These are phyloP conservation scores for Stigmatopora nigra DNA, from an alignment of 2,113 vertebrate genomes.

Conservation along the genomic window DNA sequence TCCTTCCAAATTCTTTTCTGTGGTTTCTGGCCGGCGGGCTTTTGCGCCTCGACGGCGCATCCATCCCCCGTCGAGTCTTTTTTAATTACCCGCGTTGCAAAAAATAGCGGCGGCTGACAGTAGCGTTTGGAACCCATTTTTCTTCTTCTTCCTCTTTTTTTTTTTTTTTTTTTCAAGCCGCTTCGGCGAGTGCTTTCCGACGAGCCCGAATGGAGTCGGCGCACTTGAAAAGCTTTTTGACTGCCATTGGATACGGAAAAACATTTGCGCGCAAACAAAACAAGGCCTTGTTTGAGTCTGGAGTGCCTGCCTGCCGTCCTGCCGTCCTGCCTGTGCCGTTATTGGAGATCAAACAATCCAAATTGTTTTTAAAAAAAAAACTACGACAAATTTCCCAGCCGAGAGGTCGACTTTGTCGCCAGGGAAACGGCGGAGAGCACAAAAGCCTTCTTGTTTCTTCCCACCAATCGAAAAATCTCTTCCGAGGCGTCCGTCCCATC, in stretches of 20 bases:
- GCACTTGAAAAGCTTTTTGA: neutral
- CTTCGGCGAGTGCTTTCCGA: neutral
- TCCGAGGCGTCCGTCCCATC: no score
- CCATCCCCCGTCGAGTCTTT: neutral
- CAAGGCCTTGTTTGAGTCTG: constrained; percentile 17
- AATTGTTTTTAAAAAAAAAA: no score
- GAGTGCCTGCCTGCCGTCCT: constrained; percentile 7
- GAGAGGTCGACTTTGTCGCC: constrained; percentile 18
- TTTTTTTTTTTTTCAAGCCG: neutral
- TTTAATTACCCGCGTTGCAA: neutral
- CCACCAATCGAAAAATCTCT: no score
- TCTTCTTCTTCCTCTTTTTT: neutral
- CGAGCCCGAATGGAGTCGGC: neutral
- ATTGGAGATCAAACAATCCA: constrained; percentile 20
- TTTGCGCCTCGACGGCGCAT: neutral
- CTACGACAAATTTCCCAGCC: no score
- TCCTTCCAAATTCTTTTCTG: neutral
- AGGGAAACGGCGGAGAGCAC: constrained; percentile 11
- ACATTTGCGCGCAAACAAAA: constrained; percentile 7
- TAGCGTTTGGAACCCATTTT: neutral
- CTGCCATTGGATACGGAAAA: neutral
- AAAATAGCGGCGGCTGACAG: neutral
- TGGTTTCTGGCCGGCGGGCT: neutral
- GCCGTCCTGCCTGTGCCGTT: constrained; percentile 16
- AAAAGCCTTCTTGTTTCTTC: neutral